These are phyloP conservation scores for Habrosyne pyritoides DNA, from an alignment of 2,888 invertebrate genomes.

Conservation along the genomic window DNA sequence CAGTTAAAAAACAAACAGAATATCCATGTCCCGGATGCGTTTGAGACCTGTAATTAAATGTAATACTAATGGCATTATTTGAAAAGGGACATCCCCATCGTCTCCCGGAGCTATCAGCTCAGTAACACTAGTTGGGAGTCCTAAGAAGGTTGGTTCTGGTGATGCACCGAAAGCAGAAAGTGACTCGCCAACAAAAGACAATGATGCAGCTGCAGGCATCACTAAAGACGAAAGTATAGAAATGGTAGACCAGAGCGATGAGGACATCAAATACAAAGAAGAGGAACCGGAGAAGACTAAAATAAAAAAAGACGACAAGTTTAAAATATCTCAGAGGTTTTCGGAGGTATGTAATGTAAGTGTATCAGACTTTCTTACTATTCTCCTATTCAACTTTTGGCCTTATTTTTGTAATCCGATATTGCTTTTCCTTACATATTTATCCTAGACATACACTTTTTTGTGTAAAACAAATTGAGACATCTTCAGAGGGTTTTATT, in stretches of 20 bases:
- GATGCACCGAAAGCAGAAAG: conserved; percentile 43
- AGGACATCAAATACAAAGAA: conserved; percentile 74
- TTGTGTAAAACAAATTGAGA: too few relatives aligned
- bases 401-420: not conserved
- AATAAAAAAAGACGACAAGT: conserved; percentile 69
- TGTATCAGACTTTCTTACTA: conserved; percentile 5
- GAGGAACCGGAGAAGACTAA: conserved; percentile 71
- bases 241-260: conserved; percentile 74
- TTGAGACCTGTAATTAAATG: too few relatives aligned
- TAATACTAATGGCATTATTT: not conserved
- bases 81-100: conserved; percentile 80
- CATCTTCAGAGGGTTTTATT: too few relatives aligned
- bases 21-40: too few relatives aligned
- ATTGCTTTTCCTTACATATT: not conserved
- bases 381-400: not conserved
- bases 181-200: conserved; percentile 62
- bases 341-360: conserved; percentile 61
- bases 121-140: conserved; percentile 87
- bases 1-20: too few relatives aligned
- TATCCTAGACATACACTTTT: too few relatives aligned
- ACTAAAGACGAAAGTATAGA: conserved; percentile 76
- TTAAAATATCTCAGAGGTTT: conserved; percentile 75
- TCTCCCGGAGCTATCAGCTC: conserved; percentile 90
- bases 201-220: conserved; percentile 59
- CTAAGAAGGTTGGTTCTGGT: conserved; percentile 68